Base-by-base conservation (phyloP, 2,797 vertebrate species). In the Petrocephalus sullivani region DNA sequence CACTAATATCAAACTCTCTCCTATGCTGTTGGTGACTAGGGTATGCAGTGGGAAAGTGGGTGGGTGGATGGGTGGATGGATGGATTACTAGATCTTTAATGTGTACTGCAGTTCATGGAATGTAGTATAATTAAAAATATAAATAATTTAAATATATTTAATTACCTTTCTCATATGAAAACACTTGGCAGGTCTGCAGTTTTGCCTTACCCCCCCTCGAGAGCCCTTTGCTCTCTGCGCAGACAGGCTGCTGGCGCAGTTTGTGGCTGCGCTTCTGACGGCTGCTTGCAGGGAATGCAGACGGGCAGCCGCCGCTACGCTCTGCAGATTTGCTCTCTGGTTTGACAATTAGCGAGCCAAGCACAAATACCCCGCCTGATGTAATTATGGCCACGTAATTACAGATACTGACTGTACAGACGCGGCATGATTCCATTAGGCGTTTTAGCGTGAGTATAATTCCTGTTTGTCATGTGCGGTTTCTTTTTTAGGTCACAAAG, bases 391-490 rank as follows among this genome's bases (percentile, higher is more conserved):
- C 16, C 9, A 1, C 41, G n/a, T 81, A 81, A 81, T 81, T 81
- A 81, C 41, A 81, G 75, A 81, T 49, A 81, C 37, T n/a, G 19
- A 21, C 19, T 46, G 19, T 49, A 21, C 41, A 49, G 16, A 8
- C 75, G n/a, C 75, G n/a, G 75, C 37, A 81, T 81, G 75, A 28
- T 41, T 71, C 37, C 67, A 71, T 71, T 71, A 71, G 67, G 67
- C 75, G 41, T 81, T 81, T 49, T 49, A 46, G 37, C 19, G 7
- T 19, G 16, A 81, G 75, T 46, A 49, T 81, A n/a, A 49, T 49
- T 49, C 75, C 75, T 46, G 16, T 81, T 81, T 49, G 41, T 49
- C 41, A 49, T 49, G 2, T 49, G 37, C 75, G 21, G 37, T 81
- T 49, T 81, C 41, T 81, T 81, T 81, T 81, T 81, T 21, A 81